These are phyloP conservation scores for Ectemnius lituratus DNA, from an alignment of 2,888 invertebrate genomes.

Conservation along the genomic window DNA sequence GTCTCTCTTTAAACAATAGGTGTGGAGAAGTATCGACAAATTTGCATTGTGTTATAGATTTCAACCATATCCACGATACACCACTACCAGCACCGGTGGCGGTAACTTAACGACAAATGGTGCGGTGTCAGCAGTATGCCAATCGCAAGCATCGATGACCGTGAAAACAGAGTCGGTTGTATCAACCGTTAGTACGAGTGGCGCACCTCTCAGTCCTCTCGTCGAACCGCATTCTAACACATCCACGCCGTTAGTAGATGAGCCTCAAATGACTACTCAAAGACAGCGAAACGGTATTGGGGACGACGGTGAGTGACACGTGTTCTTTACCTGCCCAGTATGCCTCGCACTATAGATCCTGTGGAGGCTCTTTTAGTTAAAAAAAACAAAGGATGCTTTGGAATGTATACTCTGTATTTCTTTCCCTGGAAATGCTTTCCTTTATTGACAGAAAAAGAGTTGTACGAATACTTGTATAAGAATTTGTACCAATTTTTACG, in stretches of 20 bases:
- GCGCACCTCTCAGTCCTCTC: constrained; percentile 80
- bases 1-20: background rate
- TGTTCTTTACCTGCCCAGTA: constrained; percentile 5
- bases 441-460: constrained; percentile 27
- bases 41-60: constrained; percentile 61
- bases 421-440: constrained; percentile 37
- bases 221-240: constrained; percentile 85
- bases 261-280: constrained; percentile 76
- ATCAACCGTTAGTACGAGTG: constrained; percentile 73
- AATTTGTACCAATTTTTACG: constrained; percentile 2
- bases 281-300: constrained; percentile 73
- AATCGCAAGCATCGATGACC: constrained; percentile 68
- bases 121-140: constrained; percentile 58
- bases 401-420: constrained; percentile 35
- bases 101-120: constrained; percentile 55
- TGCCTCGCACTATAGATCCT: constrained; percentile 18
- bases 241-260: constrained; percentile 83
- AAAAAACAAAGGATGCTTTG: constrained; percentile 27
- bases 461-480: background rate
- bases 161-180: constrained; percentile 72
- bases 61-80: constrained; percentile 73
- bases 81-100: constrained; percentile 54
- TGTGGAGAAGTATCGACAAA: background rate
- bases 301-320: constrained; percentile 73
- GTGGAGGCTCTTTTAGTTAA: constrained; percentile 14